Evolutionary conservation across 2,113 vertebrate species (phyloP), one percentile per base, ranked within the genome.

Genomic region (Plectropomus leopardus): DNA sequence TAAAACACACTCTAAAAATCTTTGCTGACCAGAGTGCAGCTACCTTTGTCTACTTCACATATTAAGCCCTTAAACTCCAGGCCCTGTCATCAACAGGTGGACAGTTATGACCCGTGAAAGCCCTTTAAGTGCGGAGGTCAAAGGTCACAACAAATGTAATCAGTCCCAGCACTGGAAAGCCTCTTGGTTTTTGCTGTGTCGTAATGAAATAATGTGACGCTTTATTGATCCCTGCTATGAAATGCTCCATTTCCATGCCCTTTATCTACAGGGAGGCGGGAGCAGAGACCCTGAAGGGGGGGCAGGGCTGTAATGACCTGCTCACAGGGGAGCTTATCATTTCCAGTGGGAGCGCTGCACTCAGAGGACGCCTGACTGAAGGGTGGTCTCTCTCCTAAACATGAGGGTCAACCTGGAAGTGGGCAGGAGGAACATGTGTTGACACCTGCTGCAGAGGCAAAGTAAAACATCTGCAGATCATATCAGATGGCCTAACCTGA

Each of bases 381-480:
- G 23, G 42, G 50, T 50, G 57, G 68, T 79, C 76, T 45, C 55
- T 7, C 34, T 75, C 50, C 36, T 55, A 47, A 55, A n/a, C 40
- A 8, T 5, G 24, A 79, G 68, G 68, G 82, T 68, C 87, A 79
- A 77, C 70, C 47, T 67, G 67, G 60, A n/a, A 69, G 53, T 28
- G 19, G 44, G 47, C 19, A 65, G 19, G 40, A 45, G 57, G 40
- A 75, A 78, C 86, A 80, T 90, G 76, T 81, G 84, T 61, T 87
- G 79, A 85, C 88, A 91, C 83, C 66, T 90, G 80, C 89, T 88
- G 69, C 83, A 84, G 69, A 72, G 70, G 83, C 74, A 74, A 73
- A 82, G 83, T 72, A 69, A 60, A 88, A 93, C 90, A 92, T 93
- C 88, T 92, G 11, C 3, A 83, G 51, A 36, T 50, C 36, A 66